phyloP scores from a whole-genome alignment of 2,888 invertebrate species.

The Chouioia cunea region DNA sequence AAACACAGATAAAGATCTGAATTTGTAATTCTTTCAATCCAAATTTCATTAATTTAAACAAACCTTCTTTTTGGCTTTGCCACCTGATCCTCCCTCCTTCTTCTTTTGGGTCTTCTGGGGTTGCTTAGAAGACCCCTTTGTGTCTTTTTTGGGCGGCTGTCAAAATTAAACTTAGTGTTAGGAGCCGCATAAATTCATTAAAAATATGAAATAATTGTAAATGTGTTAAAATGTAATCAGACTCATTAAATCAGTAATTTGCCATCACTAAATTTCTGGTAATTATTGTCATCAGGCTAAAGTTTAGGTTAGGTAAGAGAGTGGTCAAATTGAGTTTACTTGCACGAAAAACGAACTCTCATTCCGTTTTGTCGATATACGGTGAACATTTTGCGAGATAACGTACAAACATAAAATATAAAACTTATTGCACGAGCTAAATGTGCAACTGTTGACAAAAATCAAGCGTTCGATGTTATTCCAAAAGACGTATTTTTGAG shows the following conservation, averaged over 20 bases:
- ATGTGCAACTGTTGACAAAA: constrained; percentile 18
- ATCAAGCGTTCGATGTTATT: constrained; percentile 25
- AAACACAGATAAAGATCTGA: too few species aligned
- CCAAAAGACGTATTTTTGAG: not conserved
- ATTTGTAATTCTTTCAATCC: too few species aligned
- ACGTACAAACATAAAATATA: not conserved
- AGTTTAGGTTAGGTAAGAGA: constrained; percentile 32
- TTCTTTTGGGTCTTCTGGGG: constrained; percentile 95
- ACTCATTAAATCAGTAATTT: constrained; percentile 69
- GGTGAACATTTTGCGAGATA: not conserved
- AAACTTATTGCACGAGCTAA: not conserved
- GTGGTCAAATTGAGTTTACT: too few species aligned
- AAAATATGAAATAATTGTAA: not conserved
- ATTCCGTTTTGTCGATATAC: too few species aligned
- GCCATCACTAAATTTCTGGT: constrained; percentile 58
- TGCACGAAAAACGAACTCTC: not conserved
- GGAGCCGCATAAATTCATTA: too few species aligned
- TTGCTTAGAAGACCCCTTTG: constrained; percentile 90
- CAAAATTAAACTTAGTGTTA: constrained; percentile 54
- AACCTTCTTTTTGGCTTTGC: constrained; percentile 97
- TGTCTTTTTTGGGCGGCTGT: constrained; percentile 94
- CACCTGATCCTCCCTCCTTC: constrained; percentile 94
- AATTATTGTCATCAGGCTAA: constrained; percentile 26
- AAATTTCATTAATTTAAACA: constrained; percentile 32
- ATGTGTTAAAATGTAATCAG: constrained; percentile 58